These are phyloP conservation scores for Otolemur crassicaudatus DNA, from an alignment of 2,797 vertebrate genomes.

Conservation along the genomic window DNA sequence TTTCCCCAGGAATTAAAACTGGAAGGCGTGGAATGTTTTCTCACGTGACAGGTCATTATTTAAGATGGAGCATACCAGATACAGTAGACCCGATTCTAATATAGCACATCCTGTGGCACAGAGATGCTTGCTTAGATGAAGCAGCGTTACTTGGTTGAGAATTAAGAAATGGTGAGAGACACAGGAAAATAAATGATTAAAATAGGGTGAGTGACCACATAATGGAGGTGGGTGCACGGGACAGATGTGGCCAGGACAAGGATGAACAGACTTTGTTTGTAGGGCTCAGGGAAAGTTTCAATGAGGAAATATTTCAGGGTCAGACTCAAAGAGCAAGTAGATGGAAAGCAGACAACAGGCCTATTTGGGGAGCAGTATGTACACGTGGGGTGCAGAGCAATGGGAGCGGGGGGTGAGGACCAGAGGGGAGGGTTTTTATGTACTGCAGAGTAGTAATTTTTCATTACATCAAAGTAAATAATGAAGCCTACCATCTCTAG, in stretches of 20 bases:
- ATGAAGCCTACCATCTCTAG: neutral
- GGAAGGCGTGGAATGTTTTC: neutral
- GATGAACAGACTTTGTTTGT: neutral
- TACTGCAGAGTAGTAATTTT: neutral
- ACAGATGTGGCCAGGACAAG: neutral
- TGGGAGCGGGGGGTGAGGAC: neutral
- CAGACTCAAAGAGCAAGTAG: neutral
- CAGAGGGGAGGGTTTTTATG: neutral
- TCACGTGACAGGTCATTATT: neutral
- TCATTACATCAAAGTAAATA: neutral
- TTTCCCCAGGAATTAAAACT: slow-evolving; percentile 12
- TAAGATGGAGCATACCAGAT: neutral
- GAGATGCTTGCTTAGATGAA: neutral
- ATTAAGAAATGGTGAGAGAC: neutral
- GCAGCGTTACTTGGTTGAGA: neutral
- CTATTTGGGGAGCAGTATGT: neutral
- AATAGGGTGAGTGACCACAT: neutral
- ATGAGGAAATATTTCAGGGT: neutral
- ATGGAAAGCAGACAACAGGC: neutral
- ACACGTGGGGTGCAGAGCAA: neutral
- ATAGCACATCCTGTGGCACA: neutral
- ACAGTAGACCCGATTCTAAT: neutral
- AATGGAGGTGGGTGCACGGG: neutral
- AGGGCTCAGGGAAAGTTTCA: neutral
- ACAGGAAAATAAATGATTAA: neutral